A percentile compares a stretch with the other conserved stretches of the same genome.
These are phyloP conservation scores for Nyctereutes procyonoides DNA, from an alignment of 2,113 vertebrate genomes.

Conservation along the genomic window DNA sequence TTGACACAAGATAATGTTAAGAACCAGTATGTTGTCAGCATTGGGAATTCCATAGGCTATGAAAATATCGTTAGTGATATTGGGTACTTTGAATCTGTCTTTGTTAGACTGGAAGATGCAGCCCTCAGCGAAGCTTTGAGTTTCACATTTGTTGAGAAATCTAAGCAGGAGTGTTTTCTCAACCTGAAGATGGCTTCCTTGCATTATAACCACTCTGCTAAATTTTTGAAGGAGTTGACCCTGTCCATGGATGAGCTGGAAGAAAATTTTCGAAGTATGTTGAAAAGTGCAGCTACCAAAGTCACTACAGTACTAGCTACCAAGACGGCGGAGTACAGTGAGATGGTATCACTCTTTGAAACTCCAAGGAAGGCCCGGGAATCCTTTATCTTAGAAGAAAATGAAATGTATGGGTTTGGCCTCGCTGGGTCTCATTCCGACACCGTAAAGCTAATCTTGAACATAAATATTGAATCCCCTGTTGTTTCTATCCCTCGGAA, in stretches of 20 bases:
- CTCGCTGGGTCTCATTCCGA: conserved; percentile 80
- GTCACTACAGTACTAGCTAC: conserved; percentile 96
- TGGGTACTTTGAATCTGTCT: conserved; percentile 80
- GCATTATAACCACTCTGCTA: conserved; percentile 98
- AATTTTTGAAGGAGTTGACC: conserved; percentile 95
- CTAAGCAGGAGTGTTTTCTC: conserved; percentile 94
- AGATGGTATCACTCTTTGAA: conserved; percentile 97
- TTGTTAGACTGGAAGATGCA: conserved; percentile 84
- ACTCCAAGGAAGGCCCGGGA: conserved; percentile 89
- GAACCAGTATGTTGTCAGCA: conserved; percentile 97
- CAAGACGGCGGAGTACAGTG: conserved; percentile 98
- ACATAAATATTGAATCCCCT: conserved; percentile 96
- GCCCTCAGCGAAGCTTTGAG: conserved; percentile 92
- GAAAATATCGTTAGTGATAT: conserved; percentile 82
- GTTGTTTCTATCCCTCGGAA: conserved; percentile 96
- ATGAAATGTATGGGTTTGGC: conserved; percentile 83
- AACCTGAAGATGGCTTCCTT: conserved; percentile 96
- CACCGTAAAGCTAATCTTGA: conserved; percentile 94
- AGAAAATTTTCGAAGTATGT: conserved; percentile 95
- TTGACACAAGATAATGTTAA: conserved; percentile 93
- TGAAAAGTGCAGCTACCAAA: conserved; percentile 95
- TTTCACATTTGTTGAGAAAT: conserved; percentile 92
- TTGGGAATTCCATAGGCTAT: conserved; percentile 90
- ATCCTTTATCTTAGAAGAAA: conserved; percentile 87
- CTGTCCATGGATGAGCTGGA: conserved; percentile 97